These are phyloP conservation scores for Lytechinus pictus DNA, from an alignment of 35 echinoderm and acorn worm genomes.

Conservation along the genomic window DNA sequence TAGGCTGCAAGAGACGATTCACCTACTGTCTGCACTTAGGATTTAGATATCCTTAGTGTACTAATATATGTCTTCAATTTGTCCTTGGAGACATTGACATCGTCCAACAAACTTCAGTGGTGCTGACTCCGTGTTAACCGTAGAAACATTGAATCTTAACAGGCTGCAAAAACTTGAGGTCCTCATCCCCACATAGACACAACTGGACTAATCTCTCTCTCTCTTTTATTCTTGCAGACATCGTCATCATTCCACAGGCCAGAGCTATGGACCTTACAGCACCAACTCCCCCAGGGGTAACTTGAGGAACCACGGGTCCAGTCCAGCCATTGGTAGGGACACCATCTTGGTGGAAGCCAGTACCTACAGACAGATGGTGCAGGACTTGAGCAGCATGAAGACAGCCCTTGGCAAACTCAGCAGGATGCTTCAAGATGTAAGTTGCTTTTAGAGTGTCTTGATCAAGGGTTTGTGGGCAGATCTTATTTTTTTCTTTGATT, in stretches of 20 bases:
- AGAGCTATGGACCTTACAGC: slow-evolving; percentile 31
- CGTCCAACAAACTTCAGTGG: too few relatives aligned
- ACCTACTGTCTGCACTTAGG: neutral
- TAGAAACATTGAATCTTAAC: too few relatives aligned
- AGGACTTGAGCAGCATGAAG: slow-evolving; percentile 49
- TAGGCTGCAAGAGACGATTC: neutral
- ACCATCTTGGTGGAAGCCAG: slow-evolving; percentile 41
- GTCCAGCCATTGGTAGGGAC: neutral
- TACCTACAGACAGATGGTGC: slow-evolving; percentile 39
- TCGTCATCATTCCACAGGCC: slow-evolving; percentile 40
- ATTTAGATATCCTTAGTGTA: too few relatives aligned
- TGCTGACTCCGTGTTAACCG: too few relatives aligned
- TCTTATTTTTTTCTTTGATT: too few relatives aligned
- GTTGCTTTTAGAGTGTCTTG: neutral
- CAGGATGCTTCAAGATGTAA: slow-evolving; percentile 40
- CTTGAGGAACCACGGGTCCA: neutral
- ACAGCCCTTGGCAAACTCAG: neutral
- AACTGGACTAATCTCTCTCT: neutral
- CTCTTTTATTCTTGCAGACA: neutral
- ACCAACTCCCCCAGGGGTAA: slow-evolving; percentile 20
- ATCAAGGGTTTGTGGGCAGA: too few relatives aligned
- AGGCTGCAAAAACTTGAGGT: too few relatives aligned
- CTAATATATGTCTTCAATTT: too few relatives aligned
- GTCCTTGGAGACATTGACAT: too few relatives aligned
- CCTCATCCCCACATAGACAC: neutral